Conservation (phyloP, 2,113 vertebrate species). For the Thinocorus orbignyianus region DNA sequence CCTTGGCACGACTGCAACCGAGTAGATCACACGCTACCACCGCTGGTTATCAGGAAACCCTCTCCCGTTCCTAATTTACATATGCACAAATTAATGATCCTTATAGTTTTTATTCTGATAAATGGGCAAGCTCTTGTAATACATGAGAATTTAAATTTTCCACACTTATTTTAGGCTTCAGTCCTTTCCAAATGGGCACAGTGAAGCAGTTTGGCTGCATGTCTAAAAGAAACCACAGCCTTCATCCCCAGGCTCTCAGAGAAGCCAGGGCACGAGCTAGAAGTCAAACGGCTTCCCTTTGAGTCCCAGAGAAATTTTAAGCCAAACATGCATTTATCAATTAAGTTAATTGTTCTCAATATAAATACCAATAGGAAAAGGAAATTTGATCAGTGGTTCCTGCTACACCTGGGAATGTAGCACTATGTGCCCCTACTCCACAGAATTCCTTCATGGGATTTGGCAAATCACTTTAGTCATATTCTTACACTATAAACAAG, state of each 20-base stretch:
- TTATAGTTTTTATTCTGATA: not conserved
- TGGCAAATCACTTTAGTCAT: not conserved
- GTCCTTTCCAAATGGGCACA: not conserved
- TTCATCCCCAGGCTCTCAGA: not conserved
- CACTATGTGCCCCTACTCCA: not conserved
- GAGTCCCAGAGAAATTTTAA: not conserved
- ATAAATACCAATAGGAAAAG: not conserved
- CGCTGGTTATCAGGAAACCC: not conserved
- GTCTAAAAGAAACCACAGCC: not conserved
- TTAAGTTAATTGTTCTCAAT: not conserved
- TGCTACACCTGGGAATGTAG: not conserved
- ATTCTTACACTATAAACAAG: not conserved
- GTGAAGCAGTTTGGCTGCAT: not conserved
- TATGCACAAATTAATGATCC: conserved; percentile 17
- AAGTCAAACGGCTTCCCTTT: not conserved
- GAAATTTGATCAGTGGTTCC: not conserved
- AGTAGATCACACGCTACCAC: not conserved
- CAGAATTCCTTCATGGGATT: not conserved
- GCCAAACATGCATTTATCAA: not conserved
- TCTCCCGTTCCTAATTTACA: not conserved
- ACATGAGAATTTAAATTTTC: not conserved
- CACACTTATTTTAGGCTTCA: not conserved
- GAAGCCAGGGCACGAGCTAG: not conserved
- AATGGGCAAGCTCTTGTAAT: not conserved
- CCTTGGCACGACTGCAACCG: not conserved